Evolutionary conservation across 2,888 invertebrate genomes (phyloP).

Genomic region (Ennomos quercinarius): DNA sequence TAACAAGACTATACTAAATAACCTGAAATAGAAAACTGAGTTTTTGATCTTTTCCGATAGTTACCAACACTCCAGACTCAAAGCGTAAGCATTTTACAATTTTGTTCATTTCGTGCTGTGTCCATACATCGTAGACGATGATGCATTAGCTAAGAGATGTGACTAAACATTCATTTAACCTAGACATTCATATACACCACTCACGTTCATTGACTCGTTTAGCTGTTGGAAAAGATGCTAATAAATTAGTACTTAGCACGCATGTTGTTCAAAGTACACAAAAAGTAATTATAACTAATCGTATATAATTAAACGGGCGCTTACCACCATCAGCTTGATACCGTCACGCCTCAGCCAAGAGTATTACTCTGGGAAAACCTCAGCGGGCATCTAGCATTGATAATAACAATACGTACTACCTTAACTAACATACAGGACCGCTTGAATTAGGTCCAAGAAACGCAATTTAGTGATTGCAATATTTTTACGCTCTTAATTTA

Average conservation of each 20-base stretch:
- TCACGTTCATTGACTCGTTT: constrained; percentile 1
- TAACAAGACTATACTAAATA: no score
- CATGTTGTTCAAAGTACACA: constrained; percentile 4
- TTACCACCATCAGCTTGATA: no score
- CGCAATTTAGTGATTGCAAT: no score
- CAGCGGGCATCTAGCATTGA: no score
- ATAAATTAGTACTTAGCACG: constrained; percentile 4
- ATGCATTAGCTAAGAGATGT: constrained; percentile 14
- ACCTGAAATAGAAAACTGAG: not conserved
- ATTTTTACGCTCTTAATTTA: no score
- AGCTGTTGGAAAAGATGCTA: constrained; percentile 2
- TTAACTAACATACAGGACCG: no score
- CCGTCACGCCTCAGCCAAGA: no score
- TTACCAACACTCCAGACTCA: constrained; percentile 75
- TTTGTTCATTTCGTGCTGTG: constrained; percentile 86
- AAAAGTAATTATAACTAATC: no score
- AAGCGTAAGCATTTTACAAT: constrained; percentile 81
- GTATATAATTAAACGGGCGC: no score
- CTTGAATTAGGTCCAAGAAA: no score
- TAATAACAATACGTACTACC: no score
- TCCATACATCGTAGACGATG: constrained; percentile 71
- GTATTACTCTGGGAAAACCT: no score
- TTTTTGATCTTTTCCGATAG: constrained; percentile 59
- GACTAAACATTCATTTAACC: constrained; percentile 17
- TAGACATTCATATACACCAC: constrained; percentile 13